Conservation (phyloP, 2,113 vertebrate species). For the Tragelaphus buxtoni region DNA sequence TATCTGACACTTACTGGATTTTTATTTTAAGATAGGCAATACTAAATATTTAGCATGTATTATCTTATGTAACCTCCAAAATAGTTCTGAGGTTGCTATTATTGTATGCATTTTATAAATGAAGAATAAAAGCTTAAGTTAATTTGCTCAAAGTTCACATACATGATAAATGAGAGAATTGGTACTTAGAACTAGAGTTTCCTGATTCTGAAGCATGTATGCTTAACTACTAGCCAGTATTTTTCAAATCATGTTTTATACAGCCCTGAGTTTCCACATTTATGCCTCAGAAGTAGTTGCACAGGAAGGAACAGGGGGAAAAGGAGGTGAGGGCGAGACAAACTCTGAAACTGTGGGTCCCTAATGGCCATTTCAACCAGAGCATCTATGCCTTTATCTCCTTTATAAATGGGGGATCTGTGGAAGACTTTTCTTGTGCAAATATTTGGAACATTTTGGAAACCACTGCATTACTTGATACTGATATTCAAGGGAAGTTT, state of each 20-base stretch:
- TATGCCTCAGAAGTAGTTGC: background rate
- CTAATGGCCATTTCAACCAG: background rate
- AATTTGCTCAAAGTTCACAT: background rate
- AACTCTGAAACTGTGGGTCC: background rate
- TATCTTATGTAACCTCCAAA: constrained; percentile 34
- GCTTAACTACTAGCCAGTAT: background rate
- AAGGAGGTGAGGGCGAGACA: background rate
- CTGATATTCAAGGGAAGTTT: background rate
- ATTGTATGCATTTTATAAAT: constrained; percentile 13
- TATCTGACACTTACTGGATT: constrained; percentile 39
- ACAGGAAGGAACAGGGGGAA: background rate
- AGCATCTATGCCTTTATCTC: background rate
- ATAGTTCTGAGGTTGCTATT: background rate
- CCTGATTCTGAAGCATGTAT: constrained; percentile 1
- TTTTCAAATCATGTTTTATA: background rate
- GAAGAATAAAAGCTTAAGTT: background rate
- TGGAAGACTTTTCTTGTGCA: background rate
- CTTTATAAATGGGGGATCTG: background rate
- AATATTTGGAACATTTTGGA: background rate
- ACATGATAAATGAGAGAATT: background rate
- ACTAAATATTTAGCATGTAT: constrained; percentile 18
- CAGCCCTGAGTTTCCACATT: background rate
- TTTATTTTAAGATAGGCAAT: background rate
- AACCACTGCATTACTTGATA: background rate
- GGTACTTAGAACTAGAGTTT: constrained; percentile 2